Base-by-base conservation (phyloP, 2,797 vertebrate species). In the Leontocebus nigricollis region DNA sequence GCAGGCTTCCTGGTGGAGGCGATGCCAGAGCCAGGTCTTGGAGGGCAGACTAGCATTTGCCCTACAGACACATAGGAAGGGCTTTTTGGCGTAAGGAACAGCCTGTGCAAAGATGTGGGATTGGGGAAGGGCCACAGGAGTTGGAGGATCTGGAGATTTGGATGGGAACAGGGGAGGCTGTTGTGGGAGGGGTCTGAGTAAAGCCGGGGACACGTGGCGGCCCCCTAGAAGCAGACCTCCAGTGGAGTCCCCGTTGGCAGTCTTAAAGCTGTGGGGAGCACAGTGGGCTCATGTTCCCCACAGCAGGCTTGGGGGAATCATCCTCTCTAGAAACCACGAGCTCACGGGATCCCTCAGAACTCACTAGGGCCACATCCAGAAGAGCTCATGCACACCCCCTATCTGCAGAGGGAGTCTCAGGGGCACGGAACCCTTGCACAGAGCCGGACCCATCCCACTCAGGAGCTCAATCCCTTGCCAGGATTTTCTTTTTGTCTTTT, bases 401-500 rank as follows among this genome's bases (percentile, higher is more conserved):
- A 44, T 36, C 70, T 83, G 19, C 86, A 64, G 85, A 27, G 7
- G 5, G n/a, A 52, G 48, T 14, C 41, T 50, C 1, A 10, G 76
- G 75, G 5, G 14, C 36, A 22, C 57, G 4, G 9, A 15, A 26
- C 17, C 46, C 26, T 20, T 13, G 6, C 8, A 17, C 7, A 27
- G 44, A 61, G 70, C 44, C 22, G 0, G 44, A 55, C 50, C n/a
- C 0, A 1, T 3, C 0, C 61, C 17, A 17, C 61, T 30, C 8
- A 2, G 57, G 48, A 10, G 7, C 20, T 55, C 52, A 55, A 55
- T 22, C 50, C 0, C 0, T 77, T 19, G n/a, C 72, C 19, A 67
- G 61, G 17, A 67, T 67, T 17, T 19, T n/a, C 33, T 67, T n/a
- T n/a, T 4, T 9, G 7, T 64, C 0, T n/a, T n/a, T 64, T 33